These are phyloP conservation scores for Sthenelais limicola DNA, from an alignment of 2,888 invertebrate genomes.

Conservation along the genomic window DNA sequence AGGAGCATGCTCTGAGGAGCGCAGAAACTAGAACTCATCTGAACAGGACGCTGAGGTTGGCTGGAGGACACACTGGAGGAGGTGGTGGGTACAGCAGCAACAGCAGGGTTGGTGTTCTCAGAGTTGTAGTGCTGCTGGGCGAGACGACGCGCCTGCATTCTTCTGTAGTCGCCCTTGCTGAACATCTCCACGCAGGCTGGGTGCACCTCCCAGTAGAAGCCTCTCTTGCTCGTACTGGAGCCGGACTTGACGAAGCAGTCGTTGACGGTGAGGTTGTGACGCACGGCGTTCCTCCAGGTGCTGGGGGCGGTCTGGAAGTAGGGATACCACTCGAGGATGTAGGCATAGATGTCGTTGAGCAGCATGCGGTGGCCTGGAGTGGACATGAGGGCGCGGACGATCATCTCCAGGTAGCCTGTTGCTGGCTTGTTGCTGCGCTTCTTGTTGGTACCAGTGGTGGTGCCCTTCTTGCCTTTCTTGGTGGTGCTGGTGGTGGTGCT, in stretches of 20 bases:
- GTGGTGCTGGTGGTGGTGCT: no score
- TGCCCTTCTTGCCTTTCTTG: no score
- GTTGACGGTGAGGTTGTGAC: conserved; percentile 36
- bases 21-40: no score
- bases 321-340: conserved; percentile 29
- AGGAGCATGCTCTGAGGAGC: no score
- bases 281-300: conserved; percentile 34
- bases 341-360: conserved; percentile 26
- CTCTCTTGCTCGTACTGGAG: not conserved
- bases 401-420: conserved; percentile 30
- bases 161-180: conserved; percentile 22
- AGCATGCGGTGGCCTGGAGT: not conserved
- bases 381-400: conserved; percentile 22
- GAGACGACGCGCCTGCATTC: conserved; percentile 4
- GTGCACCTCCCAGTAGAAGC: conserved; percentile 30
- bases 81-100: not conserved
- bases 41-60: no score
- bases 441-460: no score
- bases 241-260: conserved; percentile 19
- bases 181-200: conserved; percentile 13
- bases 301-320: conserved; percentile 23
- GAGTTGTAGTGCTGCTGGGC: conserved; percentile 25
- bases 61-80: no score
- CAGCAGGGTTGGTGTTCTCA: not conserved
- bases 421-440: not conserved